These are phyloP conservation scores for Orthonyx spaldingii DNA, from an alignment of 2,113 vertebrate genomes.

Conservation along the genomic window DNA sequence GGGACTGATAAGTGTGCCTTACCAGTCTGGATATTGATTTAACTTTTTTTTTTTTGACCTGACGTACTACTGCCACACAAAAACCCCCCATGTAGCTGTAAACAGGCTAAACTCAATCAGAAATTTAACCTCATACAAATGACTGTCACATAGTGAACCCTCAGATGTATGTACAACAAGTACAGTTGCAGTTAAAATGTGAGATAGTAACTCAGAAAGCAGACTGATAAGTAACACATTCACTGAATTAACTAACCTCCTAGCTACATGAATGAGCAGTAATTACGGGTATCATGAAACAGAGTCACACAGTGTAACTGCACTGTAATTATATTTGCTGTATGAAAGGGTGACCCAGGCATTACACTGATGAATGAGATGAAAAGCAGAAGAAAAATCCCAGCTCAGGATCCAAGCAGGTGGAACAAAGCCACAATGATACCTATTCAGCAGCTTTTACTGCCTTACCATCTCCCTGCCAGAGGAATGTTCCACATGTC, in stretches of 20 bases:
- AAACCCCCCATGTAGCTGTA: neutral
- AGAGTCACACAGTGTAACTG: neutral
- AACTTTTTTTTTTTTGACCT: neutral
- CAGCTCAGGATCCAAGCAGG: neutral
- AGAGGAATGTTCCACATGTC: neutral
- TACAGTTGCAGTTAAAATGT: neutral
- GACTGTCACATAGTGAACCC: neutral
- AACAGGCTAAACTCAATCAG: neutral
- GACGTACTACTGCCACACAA: neutral
- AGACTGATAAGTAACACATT: neutral
- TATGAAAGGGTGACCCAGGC: neutral
- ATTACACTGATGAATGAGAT: neutral
- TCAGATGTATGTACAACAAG: neutral
- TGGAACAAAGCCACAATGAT: neutral
- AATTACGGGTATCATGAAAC: conserved; percentile 45
- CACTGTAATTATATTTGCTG: conserved; percentile 29
- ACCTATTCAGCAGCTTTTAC: neutral
- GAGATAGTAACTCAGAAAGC: neutral
- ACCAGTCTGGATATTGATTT: neutral
- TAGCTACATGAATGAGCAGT: neutral
- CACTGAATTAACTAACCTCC: conserved; percentile 7
- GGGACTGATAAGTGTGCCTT: neutral
- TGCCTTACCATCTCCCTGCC: neutral
- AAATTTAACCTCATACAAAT: neutral
- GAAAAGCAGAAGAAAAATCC: conserved; percentile 10